Base-by-base conservation (phyloP, 2,888 invertebrate genomes). In the Parnassius apollo region DNA sequence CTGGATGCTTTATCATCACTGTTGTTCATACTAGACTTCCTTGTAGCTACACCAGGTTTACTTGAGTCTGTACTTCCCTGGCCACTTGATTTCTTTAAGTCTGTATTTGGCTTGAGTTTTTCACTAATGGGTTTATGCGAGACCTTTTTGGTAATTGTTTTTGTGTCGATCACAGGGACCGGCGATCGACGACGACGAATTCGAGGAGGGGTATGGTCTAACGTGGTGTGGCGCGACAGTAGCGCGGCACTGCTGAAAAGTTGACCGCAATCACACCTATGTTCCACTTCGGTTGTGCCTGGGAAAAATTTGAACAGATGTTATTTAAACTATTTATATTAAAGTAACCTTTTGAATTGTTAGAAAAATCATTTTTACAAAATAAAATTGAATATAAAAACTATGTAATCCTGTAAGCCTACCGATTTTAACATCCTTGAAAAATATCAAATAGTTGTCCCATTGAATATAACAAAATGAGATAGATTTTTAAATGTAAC, bases 231-330 rank as follows among this genome's bases (percentile, higher is more conserved):
- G 61, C 91, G 82, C 64, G 85, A 70, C 65, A 92, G 70, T 22
- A 92, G 69, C 42, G 89, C 88, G 12, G 86, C 91, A 73, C 87
- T 89, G 61, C 85, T 83, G 76, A 92, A 92, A 66, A 88, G 65
- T 73, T 89, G 85, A 0, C 92, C 92, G 69, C 92, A 92, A 74
- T 92, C 92, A 68, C 92, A 92, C 1, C 93, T 88, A 72, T 93
- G 93, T 80, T 82, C 87, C 52, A 74, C 79, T 49, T 78, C 83
- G 10, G 71, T 61, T 42, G 77, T 78, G 52, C 88, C 89, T 89
- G 74, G 9, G 13, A 0, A 53, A 1, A 57, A 57, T 45, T 10
- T 35, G 2, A 54, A n/a, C 11, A 8, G 9, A 44, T 44, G 7
- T 35, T 35, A 35, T 35, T 35, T 35, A 35, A 35, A 35, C 1